Percentiles rank a stretch among this genome's conserved stretches.
Evolutionary conservation across 2,888 invertebrate genomes (phyloP).

Genomic region (Drosophila longiperda): DNA sequence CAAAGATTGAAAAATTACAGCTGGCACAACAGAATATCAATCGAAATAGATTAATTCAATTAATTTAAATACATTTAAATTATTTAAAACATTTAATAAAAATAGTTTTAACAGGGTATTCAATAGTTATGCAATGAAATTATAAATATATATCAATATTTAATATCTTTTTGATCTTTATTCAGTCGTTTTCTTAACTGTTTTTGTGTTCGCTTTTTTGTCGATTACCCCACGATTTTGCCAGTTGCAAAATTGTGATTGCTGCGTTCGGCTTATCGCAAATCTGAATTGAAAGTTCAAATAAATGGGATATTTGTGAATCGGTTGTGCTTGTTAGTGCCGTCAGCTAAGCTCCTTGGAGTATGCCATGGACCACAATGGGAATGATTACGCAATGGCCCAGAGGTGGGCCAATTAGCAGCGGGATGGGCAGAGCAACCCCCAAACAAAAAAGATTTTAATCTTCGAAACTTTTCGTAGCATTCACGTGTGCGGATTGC

Average conservation of each 20-base stretch:
- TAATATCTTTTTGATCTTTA: not conserved
- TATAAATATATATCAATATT: not conserved
- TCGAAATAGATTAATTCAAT: not conserved
- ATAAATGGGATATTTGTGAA: conserved; percentile 58
- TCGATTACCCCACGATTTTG: conserved; percentile 39
- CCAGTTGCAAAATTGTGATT: conserved; percentile 4
- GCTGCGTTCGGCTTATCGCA: conserved; percentile 55
- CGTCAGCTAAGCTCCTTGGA: conserved; percentile 43
- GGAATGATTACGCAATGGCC: conserved; percentile 49
- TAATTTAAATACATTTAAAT: not conserved
- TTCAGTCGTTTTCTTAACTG: conserved; percentile 12
- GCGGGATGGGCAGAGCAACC: conserved; percentile 9
- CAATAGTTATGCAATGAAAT: not conserved
- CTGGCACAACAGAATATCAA: not conserved
- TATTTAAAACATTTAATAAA: not conserved
- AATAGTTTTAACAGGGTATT: conserved; percentile 1
- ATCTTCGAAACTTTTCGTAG: conserved; percentile 47
- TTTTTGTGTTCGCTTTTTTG: conserved; percentile 5
- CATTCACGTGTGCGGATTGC: conserved; percentile 34
- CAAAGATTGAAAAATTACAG: not conserved
- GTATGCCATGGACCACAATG: conserved; percentile 18
- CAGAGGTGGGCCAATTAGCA: conserved; percentile 56
- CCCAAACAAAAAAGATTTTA: conserved; percentile 25
- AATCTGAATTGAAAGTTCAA: conserved; percentile 63
- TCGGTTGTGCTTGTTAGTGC: conserved; percentile 36